Evolutionary conservation across 2,888 invertebrate genomes (phyloP), one percentile per base, ranked within the genome.

Genomic region (Blastobasis lacticolella): DNA sequence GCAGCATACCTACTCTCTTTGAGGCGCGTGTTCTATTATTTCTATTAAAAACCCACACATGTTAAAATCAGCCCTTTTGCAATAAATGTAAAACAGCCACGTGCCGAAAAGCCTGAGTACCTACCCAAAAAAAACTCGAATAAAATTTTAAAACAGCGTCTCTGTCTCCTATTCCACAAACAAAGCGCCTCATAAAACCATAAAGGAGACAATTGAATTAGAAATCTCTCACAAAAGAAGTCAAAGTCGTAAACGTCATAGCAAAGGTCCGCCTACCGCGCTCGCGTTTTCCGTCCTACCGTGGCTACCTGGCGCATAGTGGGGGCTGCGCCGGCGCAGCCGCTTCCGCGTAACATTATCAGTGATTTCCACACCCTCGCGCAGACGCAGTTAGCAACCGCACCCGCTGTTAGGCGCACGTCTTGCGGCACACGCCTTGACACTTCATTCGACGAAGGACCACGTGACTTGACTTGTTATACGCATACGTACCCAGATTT

Each of bases 321-420:
- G 80, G 75, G 81, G 79, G 67, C 66, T 63, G 58, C 71, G 78
- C 69, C 74, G 66, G 69, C 75, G 81, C 79, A 23, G 23, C 23
- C 23, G 23, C 86, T 87, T 86, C 87, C 85, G 87, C 82, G 86
- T 88, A 86, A 84, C 75, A 75, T 83, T 83, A 84, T 87, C 87
- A 85, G 85, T 81, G 83, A 85, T 82, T 82, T 84, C 84, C 78
- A 85, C 87, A 87, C 85, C 87, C 87, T 79, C 78, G 74, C 74
- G 75, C 85, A 64, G 66, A 75, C 75, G 76, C 86, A 88, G 87
- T 88, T 84, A 83, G 81, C 74, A 84, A 88, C 80, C 81, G 85
- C 84, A 86, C 82, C 86, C 78, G 84, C 78, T 75, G 71, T 75
- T 73, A 79, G 73, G 74, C 83, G 81, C 85, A 86, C 87, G 87